phyloP scores from a whole-genome alignment of 2,113 vertebrate species.

The Trogon surrucura region DNA sequence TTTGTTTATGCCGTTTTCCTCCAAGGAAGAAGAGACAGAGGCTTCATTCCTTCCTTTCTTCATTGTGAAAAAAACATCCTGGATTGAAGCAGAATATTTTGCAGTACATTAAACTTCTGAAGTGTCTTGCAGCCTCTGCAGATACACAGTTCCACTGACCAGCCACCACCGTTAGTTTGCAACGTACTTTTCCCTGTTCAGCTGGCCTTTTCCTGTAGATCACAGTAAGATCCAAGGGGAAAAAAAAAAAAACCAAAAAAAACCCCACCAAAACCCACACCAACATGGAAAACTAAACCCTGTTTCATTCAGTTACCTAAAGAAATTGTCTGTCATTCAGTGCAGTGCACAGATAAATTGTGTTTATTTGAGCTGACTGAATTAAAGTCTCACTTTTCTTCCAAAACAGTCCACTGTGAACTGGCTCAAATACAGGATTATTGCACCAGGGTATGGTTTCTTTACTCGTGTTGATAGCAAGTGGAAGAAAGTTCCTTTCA shows the following conservation, averaged over 20 bases:
- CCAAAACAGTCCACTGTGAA: neutral
- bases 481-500: conserved; percentile 19
- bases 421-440: neutral
- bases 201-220: neutral
- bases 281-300: neutral
- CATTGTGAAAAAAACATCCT: neutral
- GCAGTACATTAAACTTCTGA: neutral
- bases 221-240: neutral
- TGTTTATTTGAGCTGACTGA: neutral
- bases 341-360: neutral
- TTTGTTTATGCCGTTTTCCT: neutral
- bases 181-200: neutral
- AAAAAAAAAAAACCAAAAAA: neutral
- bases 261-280: neutral
- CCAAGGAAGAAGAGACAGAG: neutral
- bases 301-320: neutral
- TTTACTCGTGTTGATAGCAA: neutral
- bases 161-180: neutral
- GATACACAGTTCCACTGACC: neutral
- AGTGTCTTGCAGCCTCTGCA: neutral
- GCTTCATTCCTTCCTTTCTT: neutral
- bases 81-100: neutral
- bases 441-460: neutral
- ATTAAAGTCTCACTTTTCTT: neutral
- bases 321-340: neutral